These are phyloP conservation scores for Ctena decussata DNA, from an alignment of 2,888 invertebrate genomes.

Conservation along the genomic window DNA sequence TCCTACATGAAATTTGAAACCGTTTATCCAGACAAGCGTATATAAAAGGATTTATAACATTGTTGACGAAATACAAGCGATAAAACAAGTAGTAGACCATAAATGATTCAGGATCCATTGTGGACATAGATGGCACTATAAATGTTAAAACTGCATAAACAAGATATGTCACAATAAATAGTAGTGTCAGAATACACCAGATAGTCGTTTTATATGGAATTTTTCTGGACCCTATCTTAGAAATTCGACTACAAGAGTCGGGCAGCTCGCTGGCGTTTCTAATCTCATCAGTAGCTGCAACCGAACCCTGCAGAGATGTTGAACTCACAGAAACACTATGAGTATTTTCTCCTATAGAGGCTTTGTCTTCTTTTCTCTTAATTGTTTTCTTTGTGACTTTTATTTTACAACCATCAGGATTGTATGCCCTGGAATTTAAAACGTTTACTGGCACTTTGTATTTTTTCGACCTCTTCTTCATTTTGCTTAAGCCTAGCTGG, in stretches of 20 bases:
- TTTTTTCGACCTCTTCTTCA: too few relatives aligned
- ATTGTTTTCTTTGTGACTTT: background rate
- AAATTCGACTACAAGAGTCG: constrained; percentile 23
- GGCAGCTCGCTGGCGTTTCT: constrained; percentile 13
- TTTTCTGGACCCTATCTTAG: constrained; percentile 13
- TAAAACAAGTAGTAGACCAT: constrained; percentile 21
- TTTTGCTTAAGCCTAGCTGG: too few relatives aligned
- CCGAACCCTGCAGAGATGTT: background rate
- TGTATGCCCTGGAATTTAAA: too few relatives aligned
- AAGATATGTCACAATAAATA: constrained; percentile 50
- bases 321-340: background rate
- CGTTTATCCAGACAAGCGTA: constrained; percentile 43
- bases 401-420: background rate
- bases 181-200: constrained; percentile 57
- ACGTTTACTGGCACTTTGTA: too few relatives aligned
- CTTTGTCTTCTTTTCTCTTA: background rate
- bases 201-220: constrained; percentile 57
- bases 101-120: constrained; percentile 17
- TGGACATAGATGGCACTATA: constrained; percentile 11
- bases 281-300: background rate
- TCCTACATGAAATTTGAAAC: constrained; percentile 46
- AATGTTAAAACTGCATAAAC: constrained; percentile 43
- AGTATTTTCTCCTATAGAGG: background rate
- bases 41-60: constrained; percentile 49
- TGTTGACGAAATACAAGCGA: constrained; percentile 55